A percentile compares a stretch with the other conserved stretches of the same genome.
Evolutionary conservation across 2,113 vertebrate species (phyloP).

Genomic region (Bombycilla garrulus): DNA sequence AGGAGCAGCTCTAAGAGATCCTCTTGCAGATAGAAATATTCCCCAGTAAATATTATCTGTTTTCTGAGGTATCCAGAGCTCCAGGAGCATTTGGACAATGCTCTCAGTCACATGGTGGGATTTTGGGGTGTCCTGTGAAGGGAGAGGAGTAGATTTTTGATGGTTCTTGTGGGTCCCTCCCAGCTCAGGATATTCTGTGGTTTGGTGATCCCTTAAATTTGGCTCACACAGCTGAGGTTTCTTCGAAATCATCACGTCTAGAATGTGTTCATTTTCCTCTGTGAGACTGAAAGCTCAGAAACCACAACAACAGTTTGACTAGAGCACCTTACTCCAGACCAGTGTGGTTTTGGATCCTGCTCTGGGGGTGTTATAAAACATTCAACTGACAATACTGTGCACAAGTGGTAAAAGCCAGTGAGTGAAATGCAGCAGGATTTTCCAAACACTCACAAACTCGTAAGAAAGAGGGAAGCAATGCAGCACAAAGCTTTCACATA

Average conservation of each 20-base stretch:
- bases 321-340: not conserved
- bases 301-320: not conserved
- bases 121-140: not conserved
- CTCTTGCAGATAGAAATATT: not conserved
- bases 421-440: not conserved
- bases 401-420: not conserved
- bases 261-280: not conserved
- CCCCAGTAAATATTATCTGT: not conserved
- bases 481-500: accelerated
- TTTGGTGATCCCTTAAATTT: not conserved
- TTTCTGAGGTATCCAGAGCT: not conserved
- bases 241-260: not conserved
- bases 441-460: not conserved
- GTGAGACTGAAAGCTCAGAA: not conserved
- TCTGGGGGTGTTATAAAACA: not conserved
- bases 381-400: too few species aligned
- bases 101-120: not conserved
- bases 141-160: not conserved
- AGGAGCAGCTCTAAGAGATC: not conserved
- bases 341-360: not conserved
- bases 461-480: not conserved
- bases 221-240: not conserved
- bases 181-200: not conserved
- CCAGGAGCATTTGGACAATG: not conserved
- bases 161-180: not conserved